Evolutionary conservation across 2,797 vertebrate species (phyloP), one percentile per base, ranked within the genome.

Genomic region (Cheirogaleus major): DNA sequence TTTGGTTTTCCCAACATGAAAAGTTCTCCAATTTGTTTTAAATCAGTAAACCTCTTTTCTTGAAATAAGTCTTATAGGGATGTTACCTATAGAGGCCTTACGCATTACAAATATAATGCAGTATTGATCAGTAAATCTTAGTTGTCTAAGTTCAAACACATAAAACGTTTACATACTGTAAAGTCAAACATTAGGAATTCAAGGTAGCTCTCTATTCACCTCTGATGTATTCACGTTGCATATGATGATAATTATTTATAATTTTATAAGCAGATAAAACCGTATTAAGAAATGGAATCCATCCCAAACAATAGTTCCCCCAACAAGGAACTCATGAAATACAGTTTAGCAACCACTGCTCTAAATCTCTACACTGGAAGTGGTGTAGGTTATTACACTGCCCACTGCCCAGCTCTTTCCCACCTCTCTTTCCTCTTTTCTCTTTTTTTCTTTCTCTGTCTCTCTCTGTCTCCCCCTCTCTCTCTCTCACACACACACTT

Each of bases 41-140:
- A 69, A 79, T 12, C 63, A 86, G 50, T 25, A 89, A 84, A 81
- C 5, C 1, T 52, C 38, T 81, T 93, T 95, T 65, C 55, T 35
- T 95, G 41, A 95, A 92, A 61, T 79, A 90, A 70, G 57, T 81
- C 13, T 80, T 91, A 89, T 38, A 96, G 2, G 63, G 61, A 97
- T 27, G 4, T 83, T 32, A 94, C 23, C 80, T 10, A 45, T 43
- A 86, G 95, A 91, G 61, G 27, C 32, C n/a, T 91, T 57, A 43
- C 5, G 22, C 20, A 55, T 75, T 20, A 92, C 1, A 43, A 20
- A 55, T 8, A 11, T 55, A 94, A 87, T 4, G 12, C 14, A 86
- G 17, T 65, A 73, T 67, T 81, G 78, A 88, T 73, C 65, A 91
- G 63, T 41, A 82, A n/a, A 88, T 79, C 55, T 79, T 57, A 94